Evolutionary conservation across 2,888 invertebrate species (phyloP).

Genomic region (Dryocosmus kuriphilus): DNA sequence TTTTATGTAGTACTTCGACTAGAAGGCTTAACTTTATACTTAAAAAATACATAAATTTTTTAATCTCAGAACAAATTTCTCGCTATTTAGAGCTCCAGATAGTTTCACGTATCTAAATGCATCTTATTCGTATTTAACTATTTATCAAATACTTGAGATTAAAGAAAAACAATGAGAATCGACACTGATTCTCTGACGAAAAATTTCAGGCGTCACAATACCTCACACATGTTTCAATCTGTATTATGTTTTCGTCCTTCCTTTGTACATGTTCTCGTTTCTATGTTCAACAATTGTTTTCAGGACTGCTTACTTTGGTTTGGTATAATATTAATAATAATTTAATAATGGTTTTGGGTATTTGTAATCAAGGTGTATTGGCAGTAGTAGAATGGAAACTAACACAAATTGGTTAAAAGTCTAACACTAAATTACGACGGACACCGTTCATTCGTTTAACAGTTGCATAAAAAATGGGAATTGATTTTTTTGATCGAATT

Average conservation of each 20-base stretch:
- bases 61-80: neutral
- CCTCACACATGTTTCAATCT: constrained; percentile 47
- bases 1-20: neutral
- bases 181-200: neutral
- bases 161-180: neutral
- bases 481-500: neutral
- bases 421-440: neutral
- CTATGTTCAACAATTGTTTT: constrained; percentile 36
- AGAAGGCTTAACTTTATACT: neutral
- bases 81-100: neutral
- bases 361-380: neutral
- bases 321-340: constrained; percentile 6
- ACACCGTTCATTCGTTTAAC: neutral
- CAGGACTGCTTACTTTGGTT: constrained; percentile 11
- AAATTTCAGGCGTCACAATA: constrained; percentile 47
- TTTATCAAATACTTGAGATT: constrained; percentile 3
- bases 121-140: neutral
- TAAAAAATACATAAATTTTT: neutral
- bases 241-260: constrained; percentile 41
- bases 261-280: constrained; percentile 36
- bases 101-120: constrained; percentile 5
- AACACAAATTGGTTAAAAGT: constrained; percentile 10
- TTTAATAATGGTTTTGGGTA: constrained; percentile 21
- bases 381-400: constrained; percentile 7
- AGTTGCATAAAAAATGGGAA: neutral